Evolutionary conservation across 2,888 invertebrate genomes (phyloP).

Genomic region (Synergus gifuensis): DNA sequence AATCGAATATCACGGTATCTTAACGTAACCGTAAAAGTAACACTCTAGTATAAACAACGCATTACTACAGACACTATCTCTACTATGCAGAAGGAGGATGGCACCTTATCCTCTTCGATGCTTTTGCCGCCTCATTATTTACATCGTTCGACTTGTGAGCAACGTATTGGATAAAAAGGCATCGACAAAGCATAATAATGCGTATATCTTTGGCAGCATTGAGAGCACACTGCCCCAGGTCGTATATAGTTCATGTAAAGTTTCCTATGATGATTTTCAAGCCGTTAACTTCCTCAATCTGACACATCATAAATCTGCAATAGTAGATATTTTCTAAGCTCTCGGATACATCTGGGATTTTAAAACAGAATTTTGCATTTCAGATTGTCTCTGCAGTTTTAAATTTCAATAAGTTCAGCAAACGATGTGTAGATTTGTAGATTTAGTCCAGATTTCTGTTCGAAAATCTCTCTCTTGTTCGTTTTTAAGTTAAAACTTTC

Average conservation of each 20-base stretch:
- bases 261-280: constrained; percentile 8
- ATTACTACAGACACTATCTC: constrained; percentile 47
- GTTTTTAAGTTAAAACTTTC: too few species aligned
- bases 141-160: constrained; percentile 50
- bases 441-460: too few species aligned
- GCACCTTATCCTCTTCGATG: constrained; percentile 49
- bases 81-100: constrained; percentile 45
- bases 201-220: constrained; percentile 39
- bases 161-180: constrained; percentile 57
- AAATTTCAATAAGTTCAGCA: too few species aligned
- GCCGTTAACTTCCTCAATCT: constrained; percentile 5
- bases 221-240: constrained; percentile 2
- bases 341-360: too few species aligned
- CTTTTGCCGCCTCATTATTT: constrained; percentile 56
- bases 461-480: too few species aligned
- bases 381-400: too few species aligned
- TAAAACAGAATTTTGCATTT: too few species aligned
- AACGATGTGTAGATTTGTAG: too few species aligned
- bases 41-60: not conserved
- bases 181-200: constrained; percentile 52
- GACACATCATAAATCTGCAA: constrained; percentile 2
- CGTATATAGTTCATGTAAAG: not conserved
- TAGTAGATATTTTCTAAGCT: not conserved
- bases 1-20: constrained; percentile 13
- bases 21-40: constrained; percentile 29